Percentiles rank a stretch among this genome's conserved stretches.
Conservation (phyloP, 2,113 vertebrate genomes). For the Fulica atra region DNA sequence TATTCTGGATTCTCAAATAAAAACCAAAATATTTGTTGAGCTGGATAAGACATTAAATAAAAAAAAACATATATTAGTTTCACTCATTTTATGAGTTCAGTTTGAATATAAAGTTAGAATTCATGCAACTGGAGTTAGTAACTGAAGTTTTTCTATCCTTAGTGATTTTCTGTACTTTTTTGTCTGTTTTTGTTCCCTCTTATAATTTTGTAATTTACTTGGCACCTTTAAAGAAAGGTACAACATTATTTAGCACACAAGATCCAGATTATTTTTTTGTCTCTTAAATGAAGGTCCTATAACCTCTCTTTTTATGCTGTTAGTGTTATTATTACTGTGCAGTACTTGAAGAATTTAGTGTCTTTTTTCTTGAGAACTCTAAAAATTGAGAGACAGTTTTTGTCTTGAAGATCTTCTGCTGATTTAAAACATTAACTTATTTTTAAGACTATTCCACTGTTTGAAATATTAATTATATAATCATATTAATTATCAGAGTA, state of each 20-base stretch:
- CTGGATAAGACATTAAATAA: background rate
- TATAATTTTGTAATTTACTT: background rate
- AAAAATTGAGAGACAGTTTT: background rate
- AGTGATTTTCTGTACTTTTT: background rate
- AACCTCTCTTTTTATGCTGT: background rate
- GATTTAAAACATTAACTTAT: background rate
- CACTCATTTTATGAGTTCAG: background rate
- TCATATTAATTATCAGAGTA: background rate
- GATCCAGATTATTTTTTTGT: background rate
- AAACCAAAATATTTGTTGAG: background rate
- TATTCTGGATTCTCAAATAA: background rate
- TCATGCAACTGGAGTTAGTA: background rate
- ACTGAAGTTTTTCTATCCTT: background rate
- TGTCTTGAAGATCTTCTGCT: background rate
- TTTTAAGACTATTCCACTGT: background rate
- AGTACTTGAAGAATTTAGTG: background rate
- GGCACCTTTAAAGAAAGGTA: background rate
- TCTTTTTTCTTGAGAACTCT: background rate
- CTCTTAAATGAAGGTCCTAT: background rate
- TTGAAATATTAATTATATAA: no score
- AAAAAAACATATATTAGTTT: accelerated
- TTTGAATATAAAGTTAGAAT: background rate
- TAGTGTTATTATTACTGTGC: background rate
- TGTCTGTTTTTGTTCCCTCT: background rate
- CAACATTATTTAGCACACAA: background rate